A percentile compares a stretch with the other conserved stretches of the same genome.
These are phyloP conservation scores for Gambelia wislizenii DNA, from an alignment of 2,797 vertebrate species.

Conservation along the genomic window DNA sequence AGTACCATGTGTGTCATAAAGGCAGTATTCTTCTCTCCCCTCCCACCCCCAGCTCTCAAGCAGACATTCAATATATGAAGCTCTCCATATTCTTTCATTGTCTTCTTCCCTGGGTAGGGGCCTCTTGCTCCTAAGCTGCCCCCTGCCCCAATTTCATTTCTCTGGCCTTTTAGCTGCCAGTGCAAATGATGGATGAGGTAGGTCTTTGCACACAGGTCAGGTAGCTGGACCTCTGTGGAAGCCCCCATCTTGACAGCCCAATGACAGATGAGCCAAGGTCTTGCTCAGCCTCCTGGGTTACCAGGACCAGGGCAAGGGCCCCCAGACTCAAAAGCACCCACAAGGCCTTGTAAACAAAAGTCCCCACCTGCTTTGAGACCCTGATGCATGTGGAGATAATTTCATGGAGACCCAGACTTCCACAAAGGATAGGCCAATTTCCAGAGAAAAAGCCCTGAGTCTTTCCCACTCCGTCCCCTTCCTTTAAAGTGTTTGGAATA, in stretches of 20 bases:
- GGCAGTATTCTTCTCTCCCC: neutral
- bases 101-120: neutral
- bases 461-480: rapidly evolving
- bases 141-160: neutral
- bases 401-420: neutral
- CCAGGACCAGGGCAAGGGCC: neutral
- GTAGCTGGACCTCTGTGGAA: neutral
- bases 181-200: slow-evolving; percentile 33
- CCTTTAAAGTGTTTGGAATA: neutral
- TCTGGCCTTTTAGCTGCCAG: slow-evolving; percentile 9
- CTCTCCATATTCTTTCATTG: neutral
- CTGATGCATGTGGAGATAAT: too few relatives aligned
- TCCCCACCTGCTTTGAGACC: neutral
- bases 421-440: neutral
- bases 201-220: neutral
- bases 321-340: neutral
- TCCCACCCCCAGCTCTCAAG: neutral
- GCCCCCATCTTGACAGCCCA: slow-evolving; percentile 2
- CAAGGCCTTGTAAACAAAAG: neutral
- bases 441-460: neutral
- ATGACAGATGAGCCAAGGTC: slow-evolving; percentile 22
- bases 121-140: too few relatives aligned
- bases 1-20: neutral
- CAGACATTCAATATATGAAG: neutral
- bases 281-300: slow-evolving; percentile 3